Evolutionary conservation across 2,113 vertebrate species (phyloP).

Genomic region (Xiphophorus hellerii): DNA sequence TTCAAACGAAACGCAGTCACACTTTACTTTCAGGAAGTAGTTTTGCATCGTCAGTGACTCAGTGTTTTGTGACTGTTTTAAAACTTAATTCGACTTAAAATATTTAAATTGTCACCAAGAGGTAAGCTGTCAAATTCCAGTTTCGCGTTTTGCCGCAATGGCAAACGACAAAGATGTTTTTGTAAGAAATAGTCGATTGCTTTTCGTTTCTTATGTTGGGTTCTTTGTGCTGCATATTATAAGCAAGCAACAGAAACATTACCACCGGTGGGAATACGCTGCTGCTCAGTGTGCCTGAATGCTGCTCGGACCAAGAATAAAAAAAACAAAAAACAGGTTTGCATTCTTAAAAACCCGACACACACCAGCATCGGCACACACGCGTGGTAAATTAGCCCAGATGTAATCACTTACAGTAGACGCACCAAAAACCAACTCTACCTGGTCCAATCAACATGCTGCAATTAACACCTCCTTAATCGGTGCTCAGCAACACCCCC

Average conservation of each 20-base stretch:
- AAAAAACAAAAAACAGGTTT: neutral
- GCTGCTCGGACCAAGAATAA: neutral
- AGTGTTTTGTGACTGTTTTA: too few species aligned
- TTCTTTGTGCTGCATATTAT: neutral
- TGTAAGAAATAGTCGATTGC: neutral
- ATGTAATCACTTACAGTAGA: slow-evolving; percentile 22
- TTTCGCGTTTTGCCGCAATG: neutral
- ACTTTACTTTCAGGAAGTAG: too few species aligned
- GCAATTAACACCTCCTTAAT: slow-evolving; percentile 95
- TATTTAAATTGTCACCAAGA: neutral
- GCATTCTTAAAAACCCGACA: neutral
- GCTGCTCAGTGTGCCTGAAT: neutral
- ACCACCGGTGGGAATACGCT: neutral
- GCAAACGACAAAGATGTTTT: neutral
- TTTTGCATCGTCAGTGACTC: too few species aligned
- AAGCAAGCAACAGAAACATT: neutral
- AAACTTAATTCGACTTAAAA: too few species aligned
- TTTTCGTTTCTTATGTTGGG: neutral
- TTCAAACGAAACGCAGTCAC: too few species aligned
- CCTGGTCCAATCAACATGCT: slow-evolving; percentile 78
- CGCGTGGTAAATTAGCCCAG: slow-evolving; percentile 32
- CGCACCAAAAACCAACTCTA: slow-evolving; percentile 21
- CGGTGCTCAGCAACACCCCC: slow-evolving; percentile 73
- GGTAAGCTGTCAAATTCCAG: neutral
- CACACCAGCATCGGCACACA: neutral